Evolutionary conservation across 2,888 invertebrate species (phyloP).

Genomic region (Nomada fabriciana): DNA sequence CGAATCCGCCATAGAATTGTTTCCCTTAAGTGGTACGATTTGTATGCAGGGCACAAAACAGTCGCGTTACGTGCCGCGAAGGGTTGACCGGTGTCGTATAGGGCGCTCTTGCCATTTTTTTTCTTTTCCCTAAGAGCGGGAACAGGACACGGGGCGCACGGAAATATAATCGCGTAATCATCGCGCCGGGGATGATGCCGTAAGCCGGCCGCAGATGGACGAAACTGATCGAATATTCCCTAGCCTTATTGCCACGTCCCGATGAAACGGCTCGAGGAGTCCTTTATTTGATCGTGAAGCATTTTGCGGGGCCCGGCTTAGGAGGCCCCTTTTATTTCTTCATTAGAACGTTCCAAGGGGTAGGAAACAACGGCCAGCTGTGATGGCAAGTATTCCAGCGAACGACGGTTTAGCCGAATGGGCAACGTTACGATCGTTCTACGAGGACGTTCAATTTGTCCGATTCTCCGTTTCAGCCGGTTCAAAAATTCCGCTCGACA

Average conservation of each 20-base stretch:
- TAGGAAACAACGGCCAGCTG: conserved; percentile 3
- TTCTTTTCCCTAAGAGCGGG: neutral
- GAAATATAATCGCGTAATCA: conserved; percentile 37
- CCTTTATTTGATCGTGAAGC: conserved; percentile 43
- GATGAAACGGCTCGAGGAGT: conserved; percentile 23
- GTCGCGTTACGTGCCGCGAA: conserved; percentile 25
- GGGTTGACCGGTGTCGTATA: conserved; percentile 32
- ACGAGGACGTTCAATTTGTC: conserved; percentile 17
- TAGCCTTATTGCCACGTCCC: conserved; percentile 28
- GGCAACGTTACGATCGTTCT: conserved; percentile 14
- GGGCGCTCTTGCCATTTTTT: neutral
- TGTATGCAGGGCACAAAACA: conserved; percentile 35
- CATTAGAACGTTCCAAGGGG: conserved; percentile 21
- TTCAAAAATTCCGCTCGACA: neutral
- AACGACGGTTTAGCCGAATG: neutral
- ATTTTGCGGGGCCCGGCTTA: neutral
- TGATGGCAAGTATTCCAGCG: conserved; percentile 2
- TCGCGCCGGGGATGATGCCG: neutral
- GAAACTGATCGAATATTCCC: conserved; percentile 28
- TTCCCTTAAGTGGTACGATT: conserved; percentile 23
- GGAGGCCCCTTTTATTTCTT: conserved; percentile 36
- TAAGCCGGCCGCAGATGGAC: conserved; percentile 8
- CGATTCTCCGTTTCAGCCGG: neutral
- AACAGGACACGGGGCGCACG: neutral
- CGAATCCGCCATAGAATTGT: conserved; percentile 37